Conservation (phyloP, 2,888 invertebrate species). For the Neoaliturus tenellus region DNA sequence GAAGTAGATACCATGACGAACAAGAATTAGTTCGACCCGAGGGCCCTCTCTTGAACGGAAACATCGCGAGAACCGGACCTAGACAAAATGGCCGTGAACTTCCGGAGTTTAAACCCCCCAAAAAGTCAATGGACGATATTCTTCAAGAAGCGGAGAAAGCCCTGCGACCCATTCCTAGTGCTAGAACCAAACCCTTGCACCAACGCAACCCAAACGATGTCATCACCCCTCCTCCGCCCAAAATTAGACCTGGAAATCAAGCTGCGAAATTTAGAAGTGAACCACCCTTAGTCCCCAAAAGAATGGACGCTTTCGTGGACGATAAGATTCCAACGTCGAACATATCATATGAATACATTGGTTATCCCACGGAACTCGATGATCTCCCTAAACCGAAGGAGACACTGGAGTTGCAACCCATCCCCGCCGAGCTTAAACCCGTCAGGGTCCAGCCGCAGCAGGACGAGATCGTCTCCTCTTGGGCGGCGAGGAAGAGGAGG, state of each 20-base stretch:
- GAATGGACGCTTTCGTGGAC: slow-evolving; percentile 42
- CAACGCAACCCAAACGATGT: slow-evolving; percentile 47
- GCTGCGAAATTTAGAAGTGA: slow-evolving; percentile 46
- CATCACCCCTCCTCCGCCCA: slow-evolving; percentile 39
- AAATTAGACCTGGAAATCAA: slow-evolving; percentile 16
- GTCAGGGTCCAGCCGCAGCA: slow-evolving; percentile 38
- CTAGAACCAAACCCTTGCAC: slow-evolving; percentile 17
- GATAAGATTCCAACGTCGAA: slow-evolving; percentile 47
- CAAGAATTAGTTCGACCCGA: slow-evolving; percentile 40
- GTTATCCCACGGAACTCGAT: slow-evolving; percentile 29
- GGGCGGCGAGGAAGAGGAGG: slow-evolving; percentile 39
- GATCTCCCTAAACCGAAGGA: slow-evolving; percentile 42
- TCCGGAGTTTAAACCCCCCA: slow-evolving; percentile 11
- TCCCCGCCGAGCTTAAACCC: slow-evolving; percentile 2
- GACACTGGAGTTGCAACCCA: slow-evolving; percentile 41
- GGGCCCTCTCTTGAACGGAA: not conserved
- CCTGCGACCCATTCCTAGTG: slow-evolving; percentile 9
- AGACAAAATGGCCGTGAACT: slow-evolving; percentile 24
- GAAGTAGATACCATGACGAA: slow-evolving; percentile 45
- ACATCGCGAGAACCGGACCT: not conserved
- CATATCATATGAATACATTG: slow-evolving; percentile 53
- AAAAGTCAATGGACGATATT: not conserved
- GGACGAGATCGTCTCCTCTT: slow-evolving; percentile 43
- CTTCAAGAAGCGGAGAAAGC: not conserved
- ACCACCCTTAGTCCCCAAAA: slow-evolving; percentile 48